Conservation (phyloP, 2,888 invertebrate genomes). For the Nomada fucata region DNA sequence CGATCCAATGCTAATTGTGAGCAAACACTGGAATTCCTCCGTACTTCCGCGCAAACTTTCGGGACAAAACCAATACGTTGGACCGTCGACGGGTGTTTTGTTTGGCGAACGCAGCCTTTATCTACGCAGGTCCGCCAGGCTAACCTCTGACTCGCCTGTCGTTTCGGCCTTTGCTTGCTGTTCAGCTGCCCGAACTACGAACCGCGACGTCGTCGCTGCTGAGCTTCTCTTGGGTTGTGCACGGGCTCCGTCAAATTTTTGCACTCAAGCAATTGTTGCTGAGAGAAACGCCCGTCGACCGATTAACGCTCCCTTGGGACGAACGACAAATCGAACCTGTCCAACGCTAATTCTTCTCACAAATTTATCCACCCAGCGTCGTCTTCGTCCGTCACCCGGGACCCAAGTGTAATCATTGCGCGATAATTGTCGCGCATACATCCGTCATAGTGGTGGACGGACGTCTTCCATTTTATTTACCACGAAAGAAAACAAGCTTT, state of each 20-base stretch:
- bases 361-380: no score
- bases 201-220: not conserved
- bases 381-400: no score
- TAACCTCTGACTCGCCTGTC: constrained; percentile 46
- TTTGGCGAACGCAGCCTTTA: constrained; percentile 50
- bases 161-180: constrained; percentile 1
- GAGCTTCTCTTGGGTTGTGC: not conserved
- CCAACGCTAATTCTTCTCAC: no score
- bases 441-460: no score
- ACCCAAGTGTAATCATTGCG: no score
- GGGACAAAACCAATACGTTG: not conserved
- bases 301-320: no score
- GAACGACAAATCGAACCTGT: no score
- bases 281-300: not conserved
- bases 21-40: no score
- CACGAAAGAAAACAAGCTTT: not conserved
- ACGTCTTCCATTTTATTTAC: not conserved
- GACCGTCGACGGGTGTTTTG: constrained; percentile 38
- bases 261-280: not conserved
- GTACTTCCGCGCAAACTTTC: not conserved
- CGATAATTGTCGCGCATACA: no score
- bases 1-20: no score
- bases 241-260: not conserved
- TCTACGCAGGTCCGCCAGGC: constrained; percentile 39
- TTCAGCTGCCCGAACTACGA: not conserved